phyloP scores from a whole-genome alignment of 2,888 invertebrate genomes.

The Nomada goodeniana region DNA sequence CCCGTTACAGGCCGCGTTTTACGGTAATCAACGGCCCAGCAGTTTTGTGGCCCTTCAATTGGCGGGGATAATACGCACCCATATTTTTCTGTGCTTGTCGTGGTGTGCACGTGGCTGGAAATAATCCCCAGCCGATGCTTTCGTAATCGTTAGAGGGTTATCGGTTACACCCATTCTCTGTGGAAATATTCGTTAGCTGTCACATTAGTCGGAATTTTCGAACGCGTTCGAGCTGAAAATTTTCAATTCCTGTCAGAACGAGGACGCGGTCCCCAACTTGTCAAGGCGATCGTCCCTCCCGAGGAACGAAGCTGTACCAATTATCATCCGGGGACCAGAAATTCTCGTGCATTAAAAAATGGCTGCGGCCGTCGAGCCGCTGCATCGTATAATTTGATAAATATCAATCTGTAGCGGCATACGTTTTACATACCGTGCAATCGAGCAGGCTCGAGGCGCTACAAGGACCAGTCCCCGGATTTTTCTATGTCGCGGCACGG shows the following conservation, averaged over 20 bases:
- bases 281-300: constrained; percentile 19
- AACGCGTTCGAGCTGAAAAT: no score
- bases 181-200: no score
- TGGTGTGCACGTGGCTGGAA: background rate
- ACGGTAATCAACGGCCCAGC: constrained; percentile 55
- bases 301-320: constrained; percentile 1
- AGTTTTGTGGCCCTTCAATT: constrained; percentile 53
- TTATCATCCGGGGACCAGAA: background rate
- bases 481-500: constrained; percentile 32
- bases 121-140: background rate
- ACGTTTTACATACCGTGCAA: constrained; percentile 25
- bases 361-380: background rate
- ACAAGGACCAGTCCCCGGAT: constrained; percentile 33
- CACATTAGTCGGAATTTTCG: background rate
- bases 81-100: background rate
- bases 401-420: constrained; percentile 32
- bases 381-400: constrained; percentile 44
- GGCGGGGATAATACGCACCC: constrained; percentile 47
- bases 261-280: background rate
- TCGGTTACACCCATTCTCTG: background rate
- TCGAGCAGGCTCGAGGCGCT: constrained; percentile 20
- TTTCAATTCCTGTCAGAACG: no score
- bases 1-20: constrained; percentile 62
- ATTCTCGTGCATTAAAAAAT: background rate
- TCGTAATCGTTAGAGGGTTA: background rate